These are phyloP conservation scores for Synergus laeviventris DNA, from an alignment of 2,888 invertebrate species.

Conservation along the genomic window DNA sequence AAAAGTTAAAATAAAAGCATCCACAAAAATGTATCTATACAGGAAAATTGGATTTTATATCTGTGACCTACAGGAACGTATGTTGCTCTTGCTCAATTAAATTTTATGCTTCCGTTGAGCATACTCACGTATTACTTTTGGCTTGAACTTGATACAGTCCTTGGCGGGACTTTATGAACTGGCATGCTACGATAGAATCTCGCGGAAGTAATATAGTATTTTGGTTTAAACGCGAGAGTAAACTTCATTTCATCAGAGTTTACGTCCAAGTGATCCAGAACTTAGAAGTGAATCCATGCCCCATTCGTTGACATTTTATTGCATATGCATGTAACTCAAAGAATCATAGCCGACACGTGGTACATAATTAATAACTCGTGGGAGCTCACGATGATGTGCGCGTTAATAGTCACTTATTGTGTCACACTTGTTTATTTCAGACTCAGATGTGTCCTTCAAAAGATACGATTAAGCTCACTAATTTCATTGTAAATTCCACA, in stretches of 20 bases:
- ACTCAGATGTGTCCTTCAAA: conserved; percentile 7
- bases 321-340: background rate
- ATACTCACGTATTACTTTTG: background rate
- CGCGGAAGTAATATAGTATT: conserved; percentile 13
- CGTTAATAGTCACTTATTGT: conserved; percentile 6
- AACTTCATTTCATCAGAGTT: background rate
- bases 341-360: conserved; percentile 20
- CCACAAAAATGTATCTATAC: background rate
- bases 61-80: background rate
- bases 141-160: conserved; percentile 9
- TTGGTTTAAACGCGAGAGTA: conserved; percentile 1
- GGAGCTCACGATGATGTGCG: background rate
- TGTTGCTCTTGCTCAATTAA: conserved; percentile 2
- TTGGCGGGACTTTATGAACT: conserved; percentile 16
- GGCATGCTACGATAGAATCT: background rate
- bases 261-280: background rate
- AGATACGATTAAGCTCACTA: background rate
- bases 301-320: conserved; percentile 16
- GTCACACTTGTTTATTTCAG: conserved; percentile 1
- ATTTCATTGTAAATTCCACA: background rate
- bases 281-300: background rate
- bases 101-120: conserved; percentile 12
- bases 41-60: background rate
- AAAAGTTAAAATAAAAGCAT: background rate
- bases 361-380: conserved; percentile 19